These are phyloP conservation scores for Ascidia mentula DNA, from an alignment of 23 tunicate species.

Conservation along the genomic window DNA sequence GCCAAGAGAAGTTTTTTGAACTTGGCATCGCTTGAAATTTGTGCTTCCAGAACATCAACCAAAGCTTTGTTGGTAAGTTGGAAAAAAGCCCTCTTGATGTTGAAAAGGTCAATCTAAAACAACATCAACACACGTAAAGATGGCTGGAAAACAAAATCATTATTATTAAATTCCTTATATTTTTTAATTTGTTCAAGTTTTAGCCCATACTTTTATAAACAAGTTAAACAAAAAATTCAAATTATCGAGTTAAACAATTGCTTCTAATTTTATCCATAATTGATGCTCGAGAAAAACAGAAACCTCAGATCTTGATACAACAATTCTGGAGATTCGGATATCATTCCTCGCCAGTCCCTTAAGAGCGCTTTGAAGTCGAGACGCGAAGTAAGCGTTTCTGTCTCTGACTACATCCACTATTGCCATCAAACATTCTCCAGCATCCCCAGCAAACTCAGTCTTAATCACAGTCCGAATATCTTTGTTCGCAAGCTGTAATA, in stretches of 20 bases:
- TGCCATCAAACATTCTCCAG: slow-evolving; percentile 16
- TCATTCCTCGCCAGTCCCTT: slow-evolving; percentile 28
- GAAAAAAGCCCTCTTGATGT: neutral
- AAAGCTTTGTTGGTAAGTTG: neutral
- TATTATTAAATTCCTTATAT: too few species aligned
- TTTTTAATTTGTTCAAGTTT: too few species aligned
- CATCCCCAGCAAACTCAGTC: slow-evolving; percentile 31
- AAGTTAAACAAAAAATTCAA: too few species aligned
- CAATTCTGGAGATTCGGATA: slow-evolving; percentile 9
- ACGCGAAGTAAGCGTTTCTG: slow-evolving; percentile 22
- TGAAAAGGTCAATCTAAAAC: neutral
- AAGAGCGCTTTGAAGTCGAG: slow-evolving; percentile 19
- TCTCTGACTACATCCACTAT: slow-evolving; percentile 23
- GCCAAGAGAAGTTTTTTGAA: neutral
- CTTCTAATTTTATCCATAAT: too few species aligned
- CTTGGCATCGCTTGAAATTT: neutral
- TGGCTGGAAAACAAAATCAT: too few species aligned
- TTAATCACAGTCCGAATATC: slow-evolving; percentile 7
- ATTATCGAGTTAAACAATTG: too few species aligned
- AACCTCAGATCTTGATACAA: slow-evolving; percentile 37
- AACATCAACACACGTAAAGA: neutral
- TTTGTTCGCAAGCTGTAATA: neutral
- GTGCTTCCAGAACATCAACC: neutral
- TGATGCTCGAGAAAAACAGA: too few species aligned
- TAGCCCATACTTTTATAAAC: too few species aligned